These are phyloP conservation scores for Catocala fraxini DNA, from an alignment of 2,888 invertebrate genomes.

Conservation along the genomic window DNA sequence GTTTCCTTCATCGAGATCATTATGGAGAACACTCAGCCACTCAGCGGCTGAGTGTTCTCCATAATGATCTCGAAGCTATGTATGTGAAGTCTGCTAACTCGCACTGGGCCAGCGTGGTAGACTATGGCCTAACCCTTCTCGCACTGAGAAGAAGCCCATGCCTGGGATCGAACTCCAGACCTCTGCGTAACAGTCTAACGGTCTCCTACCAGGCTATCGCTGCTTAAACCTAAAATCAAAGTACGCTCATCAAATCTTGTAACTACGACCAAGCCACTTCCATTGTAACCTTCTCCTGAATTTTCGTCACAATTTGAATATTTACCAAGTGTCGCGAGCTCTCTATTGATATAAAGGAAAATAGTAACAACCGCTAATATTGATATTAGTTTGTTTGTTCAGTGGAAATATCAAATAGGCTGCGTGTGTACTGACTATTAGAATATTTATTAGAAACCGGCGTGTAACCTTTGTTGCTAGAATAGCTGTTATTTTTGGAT, in stretches of 20 bases:
- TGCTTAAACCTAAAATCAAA: too few species aligned
- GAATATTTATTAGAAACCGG: slow-evolving; percentile 28
- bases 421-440: slow-evolving; percentile 43
- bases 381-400: slow-evolving; percentile 42
- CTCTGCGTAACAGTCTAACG: too few species aligned
- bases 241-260: neutral
- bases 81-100: too few species aligned
- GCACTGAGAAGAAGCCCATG: too few species aligned
- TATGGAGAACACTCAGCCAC: too few species aligned
- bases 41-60: too few species aligned
- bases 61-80: too few species aligned
- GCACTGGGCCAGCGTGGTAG: too few species aligned
- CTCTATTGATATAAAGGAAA: slow-evolving; percentile 52
- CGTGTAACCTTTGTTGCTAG: neutral
- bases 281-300: neutral
- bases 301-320: slow-evolving; percentile 37
- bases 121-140: too few species aligned
- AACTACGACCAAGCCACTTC: slow-evolving; percentile 22
- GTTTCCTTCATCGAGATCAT: too few species aligned
- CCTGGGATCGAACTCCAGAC: too few species aligned
- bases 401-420: slow-evolving; percentile 34
- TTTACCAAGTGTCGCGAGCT: slow-evolving; percentile 45
- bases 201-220: too few species aligned
- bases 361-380: slow-evolving; percentile 43
- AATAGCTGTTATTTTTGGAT: neutral